Evolutionary conservation across 2,797 vertebrate genomes (phyloP).

Genomic region (Hafferia zeledoni): DNA sequence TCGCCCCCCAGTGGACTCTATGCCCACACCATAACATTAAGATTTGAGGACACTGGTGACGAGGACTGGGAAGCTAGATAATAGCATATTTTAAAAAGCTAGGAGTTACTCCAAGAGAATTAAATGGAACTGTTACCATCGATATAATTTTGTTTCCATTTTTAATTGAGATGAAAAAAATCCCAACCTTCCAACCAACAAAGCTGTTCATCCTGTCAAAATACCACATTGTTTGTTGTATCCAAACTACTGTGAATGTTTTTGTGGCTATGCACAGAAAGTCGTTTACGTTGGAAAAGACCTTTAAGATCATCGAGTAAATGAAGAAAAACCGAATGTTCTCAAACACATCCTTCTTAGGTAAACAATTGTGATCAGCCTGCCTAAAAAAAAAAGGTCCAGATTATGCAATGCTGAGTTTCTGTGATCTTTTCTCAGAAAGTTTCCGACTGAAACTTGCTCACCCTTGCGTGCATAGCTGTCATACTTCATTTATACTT

Average conservation of each 20-base stretch:
- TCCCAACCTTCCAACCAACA: neutral
- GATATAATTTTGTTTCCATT: neutral
- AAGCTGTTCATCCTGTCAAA: neutral
- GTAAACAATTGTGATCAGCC: neutral
- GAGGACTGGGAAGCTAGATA: neutral
- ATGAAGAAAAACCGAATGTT: neutral
- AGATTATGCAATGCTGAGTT: conserved; percentile 59
- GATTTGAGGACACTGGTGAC: neutral
- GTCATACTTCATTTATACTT: conserved; percentile 71
- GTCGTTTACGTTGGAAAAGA: neutral
- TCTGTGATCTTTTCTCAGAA: conserved; percentile 62
- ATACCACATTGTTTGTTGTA: neutral
- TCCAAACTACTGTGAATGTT: neutral
- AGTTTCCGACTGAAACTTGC: conserved; percentile 41
- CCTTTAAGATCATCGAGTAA: neutral
- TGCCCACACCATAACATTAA: neutral
- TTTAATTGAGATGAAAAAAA: neutral
- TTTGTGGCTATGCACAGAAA: neutral
- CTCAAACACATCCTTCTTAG: neutral
- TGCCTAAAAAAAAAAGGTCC: neutral
- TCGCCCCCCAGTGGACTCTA: conserved; percentile 76
- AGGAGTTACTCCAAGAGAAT: neutral
- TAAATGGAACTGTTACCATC: neutral
- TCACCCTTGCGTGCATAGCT: conserved; percentile 61
- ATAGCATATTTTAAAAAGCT: neutral